Conservation (phyloP, 2,888 invertebrate genomes). For the Xiphydria camelus region DNA sequence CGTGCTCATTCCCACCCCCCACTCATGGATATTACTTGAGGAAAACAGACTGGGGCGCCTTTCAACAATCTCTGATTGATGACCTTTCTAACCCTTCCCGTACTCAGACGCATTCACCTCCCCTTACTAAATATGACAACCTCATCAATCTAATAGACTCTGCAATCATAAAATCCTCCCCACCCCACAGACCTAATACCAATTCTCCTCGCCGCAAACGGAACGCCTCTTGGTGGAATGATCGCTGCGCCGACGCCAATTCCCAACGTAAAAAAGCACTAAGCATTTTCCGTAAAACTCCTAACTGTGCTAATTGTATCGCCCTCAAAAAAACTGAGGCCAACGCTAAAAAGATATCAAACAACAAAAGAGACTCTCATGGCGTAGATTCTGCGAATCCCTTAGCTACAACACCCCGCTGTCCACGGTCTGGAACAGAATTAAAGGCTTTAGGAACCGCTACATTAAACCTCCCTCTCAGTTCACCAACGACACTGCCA, state of each 20-base stretch:
- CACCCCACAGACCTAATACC: no score
- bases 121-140: no score
- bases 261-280: background rate
- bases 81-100: no score
- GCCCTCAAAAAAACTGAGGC: background rate
- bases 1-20: no score
- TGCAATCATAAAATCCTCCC: no score
- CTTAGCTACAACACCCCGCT: background rate
- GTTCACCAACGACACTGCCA: background rate
- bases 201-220: no score
- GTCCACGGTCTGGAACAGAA: background rate
- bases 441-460: background rate
- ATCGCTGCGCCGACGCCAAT: background rate
- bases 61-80: no score
- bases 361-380: background rate
- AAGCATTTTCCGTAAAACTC: background rate
- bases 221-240: constrained; percentile 2
- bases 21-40: no score
- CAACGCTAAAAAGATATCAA: background rate
- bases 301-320: background rate
- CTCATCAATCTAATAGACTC: no score
- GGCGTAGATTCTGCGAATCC: background rate
- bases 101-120: no score
- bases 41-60: no score
- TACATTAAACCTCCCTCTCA: background rate